Base-by-base conservation (phyloP, 2,797 vertebrate genomes). In the Lepus townsendii region DNA sequence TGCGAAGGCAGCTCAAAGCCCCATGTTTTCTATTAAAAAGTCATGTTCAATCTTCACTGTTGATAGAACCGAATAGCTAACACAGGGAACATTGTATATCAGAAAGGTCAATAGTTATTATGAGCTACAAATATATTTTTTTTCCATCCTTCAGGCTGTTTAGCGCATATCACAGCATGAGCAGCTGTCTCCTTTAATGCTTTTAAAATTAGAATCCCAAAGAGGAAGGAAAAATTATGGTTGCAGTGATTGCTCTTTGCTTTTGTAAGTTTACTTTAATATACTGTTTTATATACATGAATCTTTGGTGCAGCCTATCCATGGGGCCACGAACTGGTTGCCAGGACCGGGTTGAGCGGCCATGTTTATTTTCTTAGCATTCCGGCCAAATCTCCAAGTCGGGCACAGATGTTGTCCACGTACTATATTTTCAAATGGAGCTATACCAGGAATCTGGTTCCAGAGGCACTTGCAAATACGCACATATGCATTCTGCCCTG, bases 41-140 rank as follows among this genome's bases (percentile, higher is more conserved):
- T 98, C 98, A 98, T 98, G 98, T 98, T 98, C 98, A 98, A 98
- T 98, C 98, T 98, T 98, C 98, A 98, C 98, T 98, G 98, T 98
- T 98, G 98, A 98, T 98, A 98, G 98, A 98, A 98, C 98, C 95
- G 98, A 98, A 98, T 98, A 98, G 98, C 98, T 98, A 98, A 98
- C 98, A 98, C 97, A 97, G 98, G 98, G 98, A 98, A 98, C 98
- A 98, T 96, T 98, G 98, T 98, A 98, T 98, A 98, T 98, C 98
- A 98, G 98, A 98, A 98, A 98, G 98, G 98, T 98, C 98, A 98
- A 98, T 98, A 98, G 98, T 98, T 98, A 98, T 98, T 98, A 98
- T 98, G 98, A 98, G 98, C 98, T 98, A 98, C 98, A 98, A 98
- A 98, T 98, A 98, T 98, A 98, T 98, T 98, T 98, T 98, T 47